Base-by-base conservation (phyloP, 2,888 invertebrate species). In the Drosophila hamatofila region DNA sequence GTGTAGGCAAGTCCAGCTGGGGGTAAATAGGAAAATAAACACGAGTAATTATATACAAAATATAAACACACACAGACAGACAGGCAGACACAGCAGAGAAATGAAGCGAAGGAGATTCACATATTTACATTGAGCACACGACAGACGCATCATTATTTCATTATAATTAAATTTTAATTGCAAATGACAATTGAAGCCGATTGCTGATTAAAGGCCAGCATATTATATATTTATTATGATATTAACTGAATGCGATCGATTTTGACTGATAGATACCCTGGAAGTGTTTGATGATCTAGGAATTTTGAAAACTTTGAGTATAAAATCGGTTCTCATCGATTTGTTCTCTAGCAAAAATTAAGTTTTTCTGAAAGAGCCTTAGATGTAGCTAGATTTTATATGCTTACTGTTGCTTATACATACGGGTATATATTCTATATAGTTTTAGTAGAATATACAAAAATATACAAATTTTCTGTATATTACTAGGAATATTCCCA, bases 161-260 rank as follows among this genome's bases (percentile, higher is more conserved):
- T 71, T 59, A 67, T 68, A 80, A 74, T 74, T 72, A 57, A 55
- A 70, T 59, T 81, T 81, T 78, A 73, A 81, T 75, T 84, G 76
- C 55, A 49, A 66, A 59, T 66, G 61, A 57, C 55, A 30, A 30
- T 30, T 30, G 30, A 30, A 74, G 23, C 49, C 41, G 42, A 51
- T 49, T 46, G 64, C 54, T 71, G 61, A 70, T 76, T 64, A 65
- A 63, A 57, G 42, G 44, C 48, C 55, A 41, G 25, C 27, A 44
- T 16, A 30, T 30, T 35, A 30, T 33, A 51, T 49, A 44, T 44
- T 48, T 48, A 48, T 11, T 46, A 46, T 46, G 14, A 46, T 25
- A 27, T 46, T 46, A 25, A 46, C 16, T 25, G 11, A 48, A 48
- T 21, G 21, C 25, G 9, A n/a, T 12, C 18, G 5, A 33, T 18